Percentiles rank a stretch among this genome's conserved stretches.
phyloP scores from a whole-genome alignment of 2,888 invertebrate genomes.

The Mantis religiosa region DNA sequence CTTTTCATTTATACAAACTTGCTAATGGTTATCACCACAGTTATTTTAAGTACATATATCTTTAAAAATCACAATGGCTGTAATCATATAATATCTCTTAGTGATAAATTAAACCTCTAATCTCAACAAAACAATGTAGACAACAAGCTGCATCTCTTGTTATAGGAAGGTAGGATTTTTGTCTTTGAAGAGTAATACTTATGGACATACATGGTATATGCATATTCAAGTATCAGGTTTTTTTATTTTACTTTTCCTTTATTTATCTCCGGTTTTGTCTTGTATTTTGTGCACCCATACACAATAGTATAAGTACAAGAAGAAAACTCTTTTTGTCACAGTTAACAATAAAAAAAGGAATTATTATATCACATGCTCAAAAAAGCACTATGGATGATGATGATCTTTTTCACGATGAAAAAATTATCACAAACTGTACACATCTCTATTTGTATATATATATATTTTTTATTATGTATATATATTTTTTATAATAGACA shows the following conservation, averaged over 20 bases:
- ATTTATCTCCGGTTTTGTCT: neutral
- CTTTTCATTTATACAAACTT: neutral
- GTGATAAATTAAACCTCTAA: neutral
- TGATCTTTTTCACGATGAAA: constrained; percentile 26
- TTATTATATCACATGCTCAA: constrained; percentile 30
- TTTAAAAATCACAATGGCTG: neutral
- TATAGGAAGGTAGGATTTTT: neutral
- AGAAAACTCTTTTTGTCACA: neutral
- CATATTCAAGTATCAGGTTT: neutral
- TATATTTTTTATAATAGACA: constrained; percentile 28
- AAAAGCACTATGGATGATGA: constrained; percentile 30
- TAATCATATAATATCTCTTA: neutral
- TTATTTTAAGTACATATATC: neutral
- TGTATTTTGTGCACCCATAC: neutral
- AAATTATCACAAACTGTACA: constrained; percentile 33
- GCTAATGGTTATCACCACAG: neutral
- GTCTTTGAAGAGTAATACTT: neutral
- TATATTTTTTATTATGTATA: constrained; percentile 21
- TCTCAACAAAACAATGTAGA: neutral
- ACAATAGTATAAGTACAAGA: neutral
- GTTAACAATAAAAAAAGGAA: constrained; percentile 3
- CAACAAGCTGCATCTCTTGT: neutral
- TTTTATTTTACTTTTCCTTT: neutral
- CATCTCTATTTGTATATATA: constrained; percentile 11
- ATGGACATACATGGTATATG: neutral